These are phyloP conservation scores for Calonectris borealis DNA, from an alignment of 2,113 vertebrate genomes.

Conservation along the genomic window DNA sequence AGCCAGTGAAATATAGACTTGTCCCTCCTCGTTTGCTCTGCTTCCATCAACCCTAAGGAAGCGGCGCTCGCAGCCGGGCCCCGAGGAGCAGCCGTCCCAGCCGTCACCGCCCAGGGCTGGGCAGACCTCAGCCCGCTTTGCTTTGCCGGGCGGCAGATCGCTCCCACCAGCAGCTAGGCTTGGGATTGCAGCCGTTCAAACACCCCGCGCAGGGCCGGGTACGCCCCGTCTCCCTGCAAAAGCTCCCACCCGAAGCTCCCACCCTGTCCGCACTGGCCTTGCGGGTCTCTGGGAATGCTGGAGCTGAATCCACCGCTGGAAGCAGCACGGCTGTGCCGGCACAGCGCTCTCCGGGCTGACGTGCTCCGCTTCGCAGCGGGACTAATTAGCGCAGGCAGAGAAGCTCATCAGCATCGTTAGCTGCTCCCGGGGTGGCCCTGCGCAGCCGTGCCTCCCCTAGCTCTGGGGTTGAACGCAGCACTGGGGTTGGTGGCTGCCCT, in stretches of 20 bases:
- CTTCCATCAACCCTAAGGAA: background rate
- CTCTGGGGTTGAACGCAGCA: background rate
- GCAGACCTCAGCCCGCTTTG: background rate
- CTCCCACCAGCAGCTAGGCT: background rate
- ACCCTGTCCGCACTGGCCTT: background rate
- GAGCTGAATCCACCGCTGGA: background rate
- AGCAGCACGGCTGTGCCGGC: background rate
- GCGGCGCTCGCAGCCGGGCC: accelerated
- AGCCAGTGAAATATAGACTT: background rate
- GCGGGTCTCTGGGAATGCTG: accelerated
- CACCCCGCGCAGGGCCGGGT: accelerated
- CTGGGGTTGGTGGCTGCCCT: background rate
- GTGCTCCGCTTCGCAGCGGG: background rate
- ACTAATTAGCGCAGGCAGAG: background rate
- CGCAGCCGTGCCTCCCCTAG: accelerated
- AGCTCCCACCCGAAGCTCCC: background rate
- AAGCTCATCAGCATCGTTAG: background rate
- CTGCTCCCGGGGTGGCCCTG: background rate
- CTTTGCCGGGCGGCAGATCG: background rate
- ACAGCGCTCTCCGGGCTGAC: accelerated
- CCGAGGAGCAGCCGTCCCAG: background rate
- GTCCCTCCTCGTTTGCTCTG: background rate
- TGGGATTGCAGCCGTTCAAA: background rate
- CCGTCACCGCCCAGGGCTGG: background rate
- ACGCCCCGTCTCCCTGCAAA: background rate